Conservation (phyloP, 2,797 vertebrate species). For the Bradypodion pumilum region DNA sequence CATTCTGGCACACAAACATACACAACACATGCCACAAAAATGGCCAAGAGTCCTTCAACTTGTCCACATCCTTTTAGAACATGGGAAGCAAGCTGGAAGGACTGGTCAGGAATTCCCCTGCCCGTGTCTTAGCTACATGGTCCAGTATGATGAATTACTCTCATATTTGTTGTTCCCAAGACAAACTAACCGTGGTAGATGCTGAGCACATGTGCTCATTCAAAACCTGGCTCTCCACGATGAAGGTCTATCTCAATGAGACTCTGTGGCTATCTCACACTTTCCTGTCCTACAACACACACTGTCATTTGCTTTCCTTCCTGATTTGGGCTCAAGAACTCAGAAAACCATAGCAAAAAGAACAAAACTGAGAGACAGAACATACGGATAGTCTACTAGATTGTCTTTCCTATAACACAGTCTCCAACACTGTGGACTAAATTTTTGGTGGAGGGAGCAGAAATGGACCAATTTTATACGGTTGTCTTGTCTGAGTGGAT, state of each 20-base stretch:
- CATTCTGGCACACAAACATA: background rate
- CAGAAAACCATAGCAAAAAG: background rate
- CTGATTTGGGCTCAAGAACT: background rate
- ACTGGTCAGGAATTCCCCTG: background rate
- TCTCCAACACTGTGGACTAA: background rate
- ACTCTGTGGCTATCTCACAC: slow-evolving; percentile 22
- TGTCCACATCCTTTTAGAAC: background rate
- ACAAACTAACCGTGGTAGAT: background rate
- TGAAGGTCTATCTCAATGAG: background rate
- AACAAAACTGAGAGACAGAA: background rate
- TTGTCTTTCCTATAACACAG: too few species aligned
- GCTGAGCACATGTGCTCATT: background rate
- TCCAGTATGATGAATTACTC: background rate
- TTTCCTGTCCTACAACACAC: background rate
- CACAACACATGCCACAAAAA: background rate
- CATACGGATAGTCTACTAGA: background rate
- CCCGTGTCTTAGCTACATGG: background rate
- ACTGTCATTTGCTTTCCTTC: slow-evolving; percentile 2
- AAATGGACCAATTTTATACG: background rate
- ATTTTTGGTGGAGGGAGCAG: background rate
- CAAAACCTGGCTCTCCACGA: background rate
- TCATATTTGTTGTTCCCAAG: background rate
- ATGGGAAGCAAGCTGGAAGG: background rate
- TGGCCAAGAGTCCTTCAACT: background rate
- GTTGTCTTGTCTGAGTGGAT: background rate